Base-by-base conservation (phyloP, 2,888 invertebrate genomes). In the Lingula anatina region DNA sequence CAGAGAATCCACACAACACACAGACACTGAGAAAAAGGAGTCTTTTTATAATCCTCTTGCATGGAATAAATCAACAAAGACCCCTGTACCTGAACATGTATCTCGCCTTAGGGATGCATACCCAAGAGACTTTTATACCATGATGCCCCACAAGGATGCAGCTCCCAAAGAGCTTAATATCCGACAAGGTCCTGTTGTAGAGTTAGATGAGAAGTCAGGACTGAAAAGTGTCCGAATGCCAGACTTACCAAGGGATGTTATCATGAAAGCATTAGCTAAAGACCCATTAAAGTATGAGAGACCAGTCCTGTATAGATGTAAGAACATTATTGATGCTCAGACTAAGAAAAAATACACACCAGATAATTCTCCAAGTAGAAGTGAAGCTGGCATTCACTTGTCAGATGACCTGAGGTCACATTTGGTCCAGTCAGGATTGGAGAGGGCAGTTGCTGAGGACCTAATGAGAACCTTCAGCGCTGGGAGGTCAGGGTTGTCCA, bases 71-170 rank as follows among this genome's bases (percentile, higher is more conserved):
- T 62, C 62, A 15, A 59, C 62, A 5, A 56, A 64, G 21, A 36
- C 50, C 1, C 15, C n/a, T 3, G 37, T 24, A 5, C 49, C 42
- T 20, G 42, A 45, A 12, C 60, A 56, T 39, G 47, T 63, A 2
- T 54, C 65, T 3, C 61, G 64, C 38, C 57, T 75, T 12, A 56
- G 53, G 5, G 76, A 76, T 51, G 65, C 69, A 36, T 76, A 70
- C 46, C 76, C 76, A 0, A 52, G 73, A 12, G 74, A 76, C 56
- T 65, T 65, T 37, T 75, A 61, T 51, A 73, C 73, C 5, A 64
- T 64, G 58, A 63, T 70, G 65, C 71, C 71, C 1, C 53, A 53
- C 23, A 51, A 55, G 1, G 59, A 63, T 43, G 58, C 57, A 3
- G 62, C 57, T 15, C 62, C 63, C 9, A 67, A 64, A 46, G 31